Evolutionary conservation across 2,888 invertebrate species (phyloP).

Genomic region (Myathropa florea): DNA sequence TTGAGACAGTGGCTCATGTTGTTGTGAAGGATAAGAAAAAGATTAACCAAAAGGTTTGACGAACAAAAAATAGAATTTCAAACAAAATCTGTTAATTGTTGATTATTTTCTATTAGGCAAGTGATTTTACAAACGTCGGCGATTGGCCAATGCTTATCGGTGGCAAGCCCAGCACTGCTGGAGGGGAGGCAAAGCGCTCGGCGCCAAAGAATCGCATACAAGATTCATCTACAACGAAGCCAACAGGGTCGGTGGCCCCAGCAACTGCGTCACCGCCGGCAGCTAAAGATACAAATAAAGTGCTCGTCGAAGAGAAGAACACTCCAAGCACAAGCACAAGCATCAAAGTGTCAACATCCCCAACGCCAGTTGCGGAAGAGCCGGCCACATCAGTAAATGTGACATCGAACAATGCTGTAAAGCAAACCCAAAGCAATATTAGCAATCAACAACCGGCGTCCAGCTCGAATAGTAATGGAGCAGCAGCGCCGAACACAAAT

Average conservation of each 20-base stretch:
- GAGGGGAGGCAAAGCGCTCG: slow-evolving; percentile 79
- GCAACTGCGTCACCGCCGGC: neutral
- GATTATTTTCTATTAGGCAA: slow-evolving; percentile 84
- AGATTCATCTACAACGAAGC: slow-evolving; percentile 30
- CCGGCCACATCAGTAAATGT: slow-evolving; percentile 55
- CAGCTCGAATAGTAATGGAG: slow-evolving; percentile 76
- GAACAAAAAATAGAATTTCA: neutral
- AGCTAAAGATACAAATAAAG: slow-evolving; percentile 21
- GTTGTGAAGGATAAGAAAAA: slow-evolving; percentile 82
- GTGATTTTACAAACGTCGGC: slow-evolving; percentile 92
- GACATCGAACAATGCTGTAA: slow-evolving; percentile 59
- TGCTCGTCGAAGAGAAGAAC: slow-evolving; percentile 41
- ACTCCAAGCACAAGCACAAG: slow-evolving; percentile 63
- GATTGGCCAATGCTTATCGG: slow-evolving; percentile 94
- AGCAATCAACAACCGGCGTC: slow-evolving; percentile 30
- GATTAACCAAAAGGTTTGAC: slow-evolving; percentile 83
- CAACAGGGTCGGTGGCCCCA: slow-evolving; percentile 23
- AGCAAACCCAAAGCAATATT: slow-evolving; percentile 25
- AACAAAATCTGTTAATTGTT: neutral
- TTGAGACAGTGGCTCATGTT: slow-evolving; percentile 76
- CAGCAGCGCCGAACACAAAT: slow-evolving; percentile 16
- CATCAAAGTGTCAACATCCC: slow-evolving; percentile 63
- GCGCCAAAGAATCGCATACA: slow-evolving; percentile 75
- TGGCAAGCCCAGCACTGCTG: slow-evolving; percentile 82
- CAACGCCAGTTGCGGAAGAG: slow-evolving; percentile 33